A percentile compares a stretch with the other conserved stretches of the same genome.
phyloP scores from a whole-genome alignment of 2,113 vertebrate genomes.

The Dasyprocta punctata region DNA sequence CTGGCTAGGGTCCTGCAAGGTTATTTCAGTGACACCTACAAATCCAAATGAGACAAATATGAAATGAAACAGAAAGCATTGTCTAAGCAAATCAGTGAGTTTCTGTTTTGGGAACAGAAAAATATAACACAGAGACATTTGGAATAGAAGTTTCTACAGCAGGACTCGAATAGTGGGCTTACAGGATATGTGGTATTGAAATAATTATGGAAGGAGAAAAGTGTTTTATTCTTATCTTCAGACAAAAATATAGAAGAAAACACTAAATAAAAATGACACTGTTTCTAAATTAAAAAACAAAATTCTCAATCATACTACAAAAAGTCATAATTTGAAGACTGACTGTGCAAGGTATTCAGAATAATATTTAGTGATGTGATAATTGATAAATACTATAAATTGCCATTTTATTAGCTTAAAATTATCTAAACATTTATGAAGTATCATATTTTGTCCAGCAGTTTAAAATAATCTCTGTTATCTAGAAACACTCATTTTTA shows the following conservation, averaged over 20 bases:
- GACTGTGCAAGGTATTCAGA: not conserved
- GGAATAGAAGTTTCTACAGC: not conserved
- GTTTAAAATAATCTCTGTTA: not conserved
- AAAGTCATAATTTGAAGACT: not conserved
- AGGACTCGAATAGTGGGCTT: not conserved
- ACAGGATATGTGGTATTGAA: not conserved
- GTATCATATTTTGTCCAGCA: not conserved
- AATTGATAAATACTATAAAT: not conserved
- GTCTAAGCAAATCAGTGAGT: not conserved
- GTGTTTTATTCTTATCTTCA: not conserved
- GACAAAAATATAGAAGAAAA: not conserved
- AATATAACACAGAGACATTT: not conserved
- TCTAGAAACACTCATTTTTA: not conserved
- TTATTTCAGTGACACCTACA: not conserved
- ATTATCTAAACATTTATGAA: not conserved
- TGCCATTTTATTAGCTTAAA: not conserved
- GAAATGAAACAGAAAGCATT: not conserved
- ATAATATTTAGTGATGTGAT: not conserved
- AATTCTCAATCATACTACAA: not conserved
- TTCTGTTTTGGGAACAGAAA: not conserved
- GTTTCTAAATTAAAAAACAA: not conserved
- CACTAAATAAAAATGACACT: not conserved
- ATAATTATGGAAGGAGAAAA: not conserved
- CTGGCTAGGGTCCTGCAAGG: not conserved
- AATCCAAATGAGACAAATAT: not conserved